A percentile compares a stretch with the other conserved stretches of the same genome.
Conservation (phyloP, 2,797 vertebrate genomes). For the Silurus aristotelis region DNA sequence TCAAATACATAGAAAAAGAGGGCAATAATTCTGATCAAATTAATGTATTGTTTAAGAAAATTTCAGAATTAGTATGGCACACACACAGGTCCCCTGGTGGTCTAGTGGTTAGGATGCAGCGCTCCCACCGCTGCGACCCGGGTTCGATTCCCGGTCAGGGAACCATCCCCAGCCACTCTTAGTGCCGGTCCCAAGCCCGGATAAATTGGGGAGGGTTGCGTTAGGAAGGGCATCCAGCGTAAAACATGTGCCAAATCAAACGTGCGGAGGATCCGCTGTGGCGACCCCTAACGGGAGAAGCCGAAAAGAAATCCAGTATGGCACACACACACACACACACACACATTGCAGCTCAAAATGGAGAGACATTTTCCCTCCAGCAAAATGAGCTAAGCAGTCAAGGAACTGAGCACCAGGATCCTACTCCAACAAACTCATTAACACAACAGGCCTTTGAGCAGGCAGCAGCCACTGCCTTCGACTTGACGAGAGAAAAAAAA, state of each 20-base stretch:
- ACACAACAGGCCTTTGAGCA: background rate
- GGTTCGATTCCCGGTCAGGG: too few species aligned
- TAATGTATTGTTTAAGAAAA: background rate
- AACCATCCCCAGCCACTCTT: too few species aligned
- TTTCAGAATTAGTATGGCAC: background rate
- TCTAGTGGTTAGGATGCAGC: too few species aligned
- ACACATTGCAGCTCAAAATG: background rate
- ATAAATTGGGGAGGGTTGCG: too few species aligned
- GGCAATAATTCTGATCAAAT: background rate
- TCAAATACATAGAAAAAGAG: background rate
- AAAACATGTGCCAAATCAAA: too few species aligned
- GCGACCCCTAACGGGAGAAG: too few species aligned
- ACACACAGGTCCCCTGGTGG: too few species aligned
- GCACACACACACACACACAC: constrained; percentile 17
- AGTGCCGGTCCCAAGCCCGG: too few species aligned
- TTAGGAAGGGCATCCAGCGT: too few species aligned
- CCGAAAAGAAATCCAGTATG: too few species aligned
- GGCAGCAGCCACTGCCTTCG: background rate
- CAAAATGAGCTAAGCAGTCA: constrained; percentile 3
- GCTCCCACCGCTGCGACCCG: too few species aligned
- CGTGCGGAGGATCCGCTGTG: too few species aligned
- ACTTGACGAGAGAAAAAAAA: background rate
- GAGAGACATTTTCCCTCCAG: background rate
- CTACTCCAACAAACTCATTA: constrained; percentile 6
- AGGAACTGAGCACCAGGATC: background rate